Evolutionary conservation across 1,140 invertebrate genomes (phyloP).

Genomic region (Drosophila erecta): DNA sequence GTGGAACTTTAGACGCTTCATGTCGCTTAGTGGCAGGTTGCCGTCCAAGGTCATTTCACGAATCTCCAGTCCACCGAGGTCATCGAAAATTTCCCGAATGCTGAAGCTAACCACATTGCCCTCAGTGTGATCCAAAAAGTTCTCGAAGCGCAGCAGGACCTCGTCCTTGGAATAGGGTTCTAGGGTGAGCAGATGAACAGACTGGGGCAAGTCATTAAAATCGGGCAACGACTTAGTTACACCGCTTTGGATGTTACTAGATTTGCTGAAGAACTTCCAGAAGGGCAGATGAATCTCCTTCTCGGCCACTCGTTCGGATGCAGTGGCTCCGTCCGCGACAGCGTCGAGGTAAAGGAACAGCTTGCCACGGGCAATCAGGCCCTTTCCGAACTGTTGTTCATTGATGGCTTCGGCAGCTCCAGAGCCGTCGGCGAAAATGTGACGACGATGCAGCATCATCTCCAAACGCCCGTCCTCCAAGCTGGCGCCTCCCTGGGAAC

Average conservation of each 20-base stretch:
- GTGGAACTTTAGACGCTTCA: constrained; percentile 68
- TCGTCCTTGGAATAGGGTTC: constrained; percentile 91
- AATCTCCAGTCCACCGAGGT: constrained; percentile 45
- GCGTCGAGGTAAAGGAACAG: constrained; percentile 88
- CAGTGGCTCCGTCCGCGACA: constrained; percentile 20
- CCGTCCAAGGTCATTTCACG: constrained; percentile 75
- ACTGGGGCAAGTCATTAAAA: constrained; percentile 85
- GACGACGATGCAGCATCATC: constrained; percentile 94
- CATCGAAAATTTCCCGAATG: constrained; percentile 61
- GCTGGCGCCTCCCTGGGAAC: constrained; percentile 94
- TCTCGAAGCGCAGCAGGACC: constrained; percentile 93
- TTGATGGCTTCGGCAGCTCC: constrained; percentile 97
- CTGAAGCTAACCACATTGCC: constrained; percentile 86
- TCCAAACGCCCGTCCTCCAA: constrained; percentile 90
- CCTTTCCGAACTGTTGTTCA: constrained; percentile 91
- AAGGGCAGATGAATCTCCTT: constrained; percentile 68
- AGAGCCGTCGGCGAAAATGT: constrained; percentile 95
- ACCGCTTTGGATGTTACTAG: constrained; percentile 69
- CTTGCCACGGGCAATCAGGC: constrained; percentile 92
- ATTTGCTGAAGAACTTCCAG: constrained; percentile 78
- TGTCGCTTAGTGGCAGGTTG: constrained; percentile 59
- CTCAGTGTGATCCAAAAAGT: constrained; percentile 92
- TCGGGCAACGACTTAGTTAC: constrained; percentile 30
- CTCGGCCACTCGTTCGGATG: constrained; percentile 47
- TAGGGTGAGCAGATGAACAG: constrained; percentile 94